Percentiles rank a stretch among this genome's conserved stretches.
phyloP scores from a whole-genome alignment of 2,113 vertebrate genomes.

The Brachyhypopomus gauderio region DNA sequence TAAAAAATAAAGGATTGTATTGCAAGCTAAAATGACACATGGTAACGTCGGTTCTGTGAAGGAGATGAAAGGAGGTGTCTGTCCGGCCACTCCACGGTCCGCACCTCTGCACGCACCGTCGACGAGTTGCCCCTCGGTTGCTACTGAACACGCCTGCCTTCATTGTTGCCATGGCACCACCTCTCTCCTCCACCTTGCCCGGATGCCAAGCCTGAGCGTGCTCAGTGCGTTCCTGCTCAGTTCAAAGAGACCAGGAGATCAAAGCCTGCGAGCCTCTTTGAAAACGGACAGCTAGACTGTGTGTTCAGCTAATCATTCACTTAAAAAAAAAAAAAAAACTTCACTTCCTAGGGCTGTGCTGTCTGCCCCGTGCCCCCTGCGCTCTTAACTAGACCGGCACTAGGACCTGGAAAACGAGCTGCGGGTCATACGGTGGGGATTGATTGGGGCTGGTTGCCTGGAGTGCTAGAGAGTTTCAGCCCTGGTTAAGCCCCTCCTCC shows the following conservation, averaged over 20 bases:
- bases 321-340: slow-evolving; percentile 35
- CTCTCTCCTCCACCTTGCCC: slow-evolving; percentile 26
- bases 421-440: too few species aligned
- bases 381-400: background rate
- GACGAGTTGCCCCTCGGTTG: slow-evolving; percentile 20
- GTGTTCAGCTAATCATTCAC: slow-evolving; percentile 70
- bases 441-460: too few species aligned
- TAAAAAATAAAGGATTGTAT: too few species aligned
- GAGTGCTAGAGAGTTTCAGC: too few species aligned
- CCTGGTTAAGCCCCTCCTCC: too few species aligned
- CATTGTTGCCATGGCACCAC: slow-evolving; percentile 39
- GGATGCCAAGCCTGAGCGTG: slow-evolving; percentile 35
- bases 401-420: too few species aligned
- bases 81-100: slow-evolving; percentile 19
- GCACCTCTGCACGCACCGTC: background rate
- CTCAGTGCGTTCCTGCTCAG: slow-evolving; percentile 59
- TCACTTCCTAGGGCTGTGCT: background rate
- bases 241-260: slow-evolving; percentile 71
- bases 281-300: slow-evolving; percentile 62
- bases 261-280: slow-evolving; percentile 63
- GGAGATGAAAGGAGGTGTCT: slow-evolving; percentile 38
- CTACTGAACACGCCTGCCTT: slow-evolving; percentile 27
- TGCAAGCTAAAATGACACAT: too few species aligned
- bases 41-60: background rate
- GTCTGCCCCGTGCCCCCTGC: background rate